Evolutionary conservation across 2,113 vertebrate genomes (phyloP), one percentile per base, ranked within the genome.

Genomic region (Columba janthina): DNA sequence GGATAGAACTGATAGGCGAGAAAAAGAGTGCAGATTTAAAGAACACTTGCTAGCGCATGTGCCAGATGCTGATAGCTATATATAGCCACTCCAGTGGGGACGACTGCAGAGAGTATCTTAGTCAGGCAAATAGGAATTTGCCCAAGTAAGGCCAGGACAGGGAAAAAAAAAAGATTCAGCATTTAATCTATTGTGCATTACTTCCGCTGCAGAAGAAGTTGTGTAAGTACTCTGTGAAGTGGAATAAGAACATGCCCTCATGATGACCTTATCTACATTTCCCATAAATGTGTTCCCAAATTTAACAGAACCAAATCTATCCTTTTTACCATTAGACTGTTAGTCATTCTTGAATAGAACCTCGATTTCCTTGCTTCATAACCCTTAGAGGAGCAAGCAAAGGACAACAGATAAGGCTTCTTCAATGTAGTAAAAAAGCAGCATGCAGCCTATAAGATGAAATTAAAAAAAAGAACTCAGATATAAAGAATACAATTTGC

Each of bases 1-100:
- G 64, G 54, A 80, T 20, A 74, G 40, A 92, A 76, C 40, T 38
- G 44, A 90, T 44, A 72, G 58, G 66, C 2, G 0, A 65, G 87
- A 69, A 79, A 82, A 86, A 84, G 56, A 74, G 5, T 74, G 46
- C 64, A 89, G 53, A 93, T 89, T 66, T 75, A 93, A 94, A 73
- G 76, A 89, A 93, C 53, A 79, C 34, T 89, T 86, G 73, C 77
- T 54, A 67, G 81, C 0, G 1, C 2, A 0, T 80, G n/a, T 81
- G 92, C 77, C 90, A 93, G 76, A 93, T 91, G 79, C 88, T 93
- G 80, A 87, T 66, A 86, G 72, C 95, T 90, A 93, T 92, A 96
- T 86, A 91, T 96, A 96, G 65, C 34, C 66, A 73, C 28, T 77
- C 5, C 4, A 90, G 88, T 2, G 24, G 84, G 88, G 84, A 76